Evolutionary conservation across 2,888 invertebrate genomes (phyloP), one percentile per base, ranked within the genome.

Genomic region (Dromius quadrimaculatus): DNA sequence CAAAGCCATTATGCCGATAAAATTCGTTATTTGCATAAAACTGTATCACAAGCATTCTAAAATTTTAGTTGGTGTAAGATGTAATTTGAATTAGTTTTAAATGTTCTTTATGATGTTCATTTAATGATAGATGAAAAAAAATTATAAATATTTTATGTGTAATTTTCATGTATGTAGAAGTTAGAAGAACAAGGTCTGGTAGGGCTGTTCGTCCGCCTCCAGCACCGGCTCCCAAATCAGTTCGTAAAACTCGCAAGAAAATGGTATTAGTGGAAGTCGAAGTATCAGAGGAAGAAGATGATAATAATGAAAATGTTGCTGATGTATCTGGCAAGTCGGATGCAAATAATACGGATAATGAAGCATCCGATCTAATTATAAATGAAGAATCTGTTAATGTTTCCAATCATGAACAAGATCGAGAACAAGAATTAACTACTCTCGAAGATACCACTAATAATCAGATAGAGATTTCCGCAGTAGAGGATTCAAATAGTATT

Each of bases 131-230:
- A n/a, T n/a, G n/a, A n/a, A n/a, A n/a, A n/a, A n/a, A n/a, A n/a
- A n/a, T n/a, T n/a, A n/a, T n/a, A n/a, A n/a, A n/a, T n/a, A n/a
- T n/a, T n/a, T n/a, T n/a, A n/a, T n/a, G n/a, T 59, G 34, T 57
- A 9, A 15, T 28, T 38, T 20, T 5, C 34, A 36, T 71, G 22
- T 59, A 45, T 70, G 11, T 74, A 76, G 32, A 73, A 87, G 87
- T 84, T 32, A 82, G 88, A 59, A 84, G 87, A 36, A 88, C 88
- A 13, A 84, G 88, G 57, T 88, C 88, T 1, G 86, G 87, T 9
- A 83, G 87, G 74, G 76, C 83, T 1, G 79, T 84, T 2, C 74
- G 78, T 71, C 71, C 79, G 8, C 74, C 81, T 17, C 73, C 78
- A 11, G 75, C 79, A 15, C 79, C 81, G 43, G 79, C 77, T 62